Evolutionary conservation across 2,888 invertebrate species (phyloP).

Genomic region (Iselma pallidipennis): DNA sequence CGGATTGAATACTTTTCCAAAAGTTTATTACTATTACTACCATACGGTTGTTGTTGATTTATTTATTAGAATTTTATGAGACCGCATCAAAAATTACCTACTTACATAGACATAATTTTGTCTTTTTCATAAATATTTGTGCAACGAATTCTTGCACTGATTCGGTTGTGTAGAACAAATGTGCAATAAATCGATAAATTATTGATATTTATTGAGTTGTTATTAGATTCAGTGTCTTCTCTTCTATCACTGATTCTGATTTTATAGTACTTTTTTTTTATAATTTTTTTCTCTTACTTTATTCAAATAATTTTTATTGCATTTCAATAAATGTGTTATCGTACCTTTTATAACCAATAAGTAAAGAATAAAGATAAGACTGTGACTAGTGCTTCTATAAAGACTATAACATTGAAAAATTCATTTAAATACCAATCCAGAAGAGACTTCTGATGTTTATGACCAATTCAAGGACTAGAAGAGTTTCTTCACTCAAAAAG

Average conservation of each 20-base stretch:
- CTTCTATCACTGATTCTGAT: too few relatives aligned
- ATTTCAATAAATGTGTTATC: conserved; percentile 6
- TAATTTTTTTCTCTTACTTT: not conserved
- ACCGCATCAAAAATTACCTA: too few relatives aligned
- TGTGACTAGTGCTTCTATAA: not conserved
- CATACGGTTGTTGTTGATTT: too few relatives aligned
- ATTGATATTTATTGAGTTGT: not conserved
- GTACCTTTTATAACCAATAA: not conserved
- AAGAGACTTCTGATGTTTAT: not conserved
- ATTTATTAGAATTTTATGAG: too few relatives aligned
- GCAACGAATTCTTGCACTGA: not conserved
- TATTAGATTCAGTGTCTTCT: too few relatives aligned
- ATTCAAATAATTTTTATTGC: conserved; percentile 3
- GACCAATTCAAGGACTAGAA: not conserved
- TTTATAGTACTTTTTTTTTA: not conserved
- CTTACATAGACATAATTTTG: too few relatives aligned
- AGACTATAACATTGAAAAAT: not conserved
- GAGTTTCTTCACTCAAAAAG: too few relatives aligned
- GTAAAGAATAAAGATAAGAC: conserved; percentile 4
- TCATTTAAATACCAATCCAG: not conserved
- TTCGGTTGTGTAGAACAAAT: not conserved
- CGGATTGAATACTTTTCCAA: too few relatives aligned
- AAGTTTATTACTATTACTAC: too few relatives aligned
- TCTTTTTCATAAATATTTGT: not conserved
- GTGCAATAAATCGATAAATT: not conserved